Conservation (phyloP, 2,113 vertebrate species). For the Scytalopus superciliaris region DNA sequence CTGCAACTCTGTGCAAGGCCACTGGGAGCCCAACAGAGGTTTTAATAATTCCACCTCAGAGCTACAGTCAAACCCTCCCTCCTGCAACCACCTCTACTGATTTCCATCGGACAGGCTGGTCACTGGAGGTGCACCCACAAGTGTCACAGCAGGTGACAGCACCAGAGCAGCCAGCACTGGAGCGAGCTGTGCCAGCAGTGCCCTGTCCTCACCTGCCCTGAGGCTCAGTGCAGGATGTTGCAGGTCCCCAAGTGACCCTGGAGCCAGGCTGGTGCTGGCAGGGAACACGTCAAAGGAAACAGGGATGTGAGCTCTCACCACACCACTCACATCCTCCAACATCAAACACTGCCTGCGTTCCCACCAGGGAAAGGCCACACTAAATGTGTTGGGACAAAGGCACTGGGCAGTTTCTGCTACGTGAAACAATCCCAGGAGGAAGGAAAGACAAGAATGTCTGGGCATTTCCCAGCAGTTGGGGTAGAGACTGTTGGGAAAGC, state of each 20-base stretch:
- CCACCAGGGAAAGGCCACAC: background rate
- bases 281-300: background rate
- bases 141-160: background rate
- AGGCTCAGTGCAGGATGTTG: background rate
- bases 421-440: background rate
- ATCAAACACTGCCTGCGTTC: background rate
- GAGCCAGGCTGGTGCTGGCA: background rate
- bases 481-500: background rate
- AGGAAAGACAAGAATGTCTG: background rate
- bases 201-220: background rate
- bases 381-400: background rate
- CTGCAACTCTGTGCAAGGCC: background rate
- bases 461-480: background rate
- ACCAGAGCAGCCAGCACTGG: background rate
- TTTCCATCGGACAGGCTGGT: rapidly evolving
- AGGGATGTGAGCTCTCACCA: background rate
- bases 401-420: background rate
- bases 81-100: background rate
- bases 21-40: background rate
- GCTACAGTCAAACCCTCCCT: background rate
- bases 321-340: background rate
- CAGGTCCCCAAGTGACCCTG: rapidly evolving
- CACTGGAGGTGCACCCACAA: background rate
- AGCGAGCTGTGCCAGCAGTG: background rate
- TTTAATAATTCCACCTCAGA: background rate